Conservation (phyloP, 2,888 invertebrate species). For the Argyresthia goedartella region DNA sequence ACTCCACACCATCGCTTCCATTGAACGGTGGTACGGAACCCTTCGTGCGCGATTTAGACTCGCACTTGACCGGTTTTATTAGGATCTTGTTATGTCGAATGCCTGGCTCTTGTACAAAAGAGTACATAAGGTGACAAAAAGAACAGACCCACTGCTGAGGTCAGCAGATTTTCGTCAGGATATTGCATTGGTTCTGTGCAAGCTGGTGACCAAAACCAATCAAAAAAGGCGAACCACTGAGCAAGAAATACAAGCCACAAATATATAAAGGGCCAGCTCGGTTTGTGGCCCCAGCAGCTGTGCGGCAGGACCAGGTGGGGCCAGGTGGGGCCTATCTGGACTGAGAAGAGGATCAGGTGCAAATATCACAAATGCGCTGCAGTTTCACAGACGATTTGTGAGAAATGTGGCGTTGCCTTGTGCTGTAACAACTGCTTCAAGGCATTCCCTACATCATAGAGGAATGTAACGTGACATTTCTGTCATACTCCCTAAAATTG, state of each 20-base stretch:
- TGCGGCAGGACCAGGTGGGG: constrained; percentile 13
- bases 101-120: constrained; percentile 4
- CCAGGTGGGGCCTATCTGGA: constrained; percentile 16
- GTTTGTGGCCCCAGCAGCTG: constrained; percentile 13
- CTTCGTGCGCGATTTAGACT: too few relatives aligned
- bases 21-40: too few relatives aligned
- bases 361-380: constrained; percentile 12
- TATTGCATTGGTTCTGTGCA: constrained; percentile 5
- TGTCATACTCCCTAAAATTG: too few relatives aligned
- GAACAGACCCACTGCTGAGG: neutral
- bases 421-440: constrained; percentile 10
- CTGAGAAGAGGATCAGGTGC: constrained; percentile 15
- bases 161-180: constrained; percentile 8
- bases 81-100: constrained; percentile 1
- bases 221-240: constrained; percentile 1
- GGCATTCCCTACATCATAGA: too few relatives aligned
- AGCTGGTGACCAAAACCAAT: constrained; percentile 1
- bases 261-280: constrained; percentile 13
- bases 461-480: too few relatives aligned
- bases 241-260: constrained; percentile 10
- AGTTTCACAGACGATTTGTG: constrained; percentile 12
- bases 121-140: neutral
- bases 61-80: too few relatives aligned
- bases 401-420: constrained; percentile 16
- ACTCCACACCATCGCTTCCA: too few relatives aligned